Evolutionary conservation across 2,888 invertebrate genomes (phyloP).

Genomic region (Pterostichus niger): DNA sequence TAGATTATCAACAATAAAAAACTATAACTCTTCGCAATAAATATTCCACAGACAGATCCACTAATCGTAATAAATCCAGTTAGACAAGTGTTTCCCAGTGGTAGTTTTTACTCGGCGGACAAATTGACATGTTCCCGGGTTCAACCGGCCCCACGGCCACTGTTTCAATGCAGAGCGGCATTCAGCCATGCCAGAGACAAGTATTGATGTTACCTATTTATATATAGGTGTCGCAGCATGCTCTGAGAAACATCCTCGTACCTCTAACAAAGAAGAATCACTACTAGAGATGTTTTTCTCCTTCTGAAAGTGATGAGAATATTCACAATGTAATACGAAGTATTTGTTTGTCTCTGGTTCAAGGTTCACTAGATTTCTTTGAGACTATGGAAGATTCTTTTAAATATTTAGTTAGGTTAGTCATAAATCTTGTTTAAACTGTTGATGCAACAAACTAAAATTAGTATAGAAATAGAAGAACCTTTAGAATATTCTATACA

Average conservation of each 20-base stretch:
- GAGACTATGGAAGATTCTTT: too few species aligned
- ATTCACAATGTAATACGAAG: too few species aligned
- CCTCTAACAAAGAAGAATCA: slow-evolving; percentile 3
- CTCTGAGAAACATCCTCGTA: neutral
- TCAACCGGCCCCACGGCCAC: neutral
- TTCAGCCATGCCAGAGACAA: neutral
- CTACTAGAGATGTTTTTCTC: neutral
- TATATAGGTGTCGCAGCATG: neutral
- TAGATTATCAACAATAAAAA: neutral
- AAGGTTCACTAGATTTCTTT: too few species aligned
- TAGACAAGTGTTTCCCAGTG: neutral
- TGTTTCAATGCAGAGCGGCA: slow-evolving; percentile 10
- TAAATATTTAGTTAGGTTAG: too few species aligned
- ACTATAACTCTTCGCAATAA: slow-evolving; percentile 11
- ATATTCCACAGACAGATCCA: slow-evolving; percentile 15
- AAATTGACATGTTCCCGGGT: slow-evolving; percentile 13
- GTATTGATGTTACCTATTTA: slow-evolving; percentile 31
- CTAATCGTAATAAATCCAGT: slow-evolving; percentile 16
- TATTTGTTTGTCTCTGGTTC: too few species aligned
- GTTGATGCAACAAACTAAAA: too few species aligned
- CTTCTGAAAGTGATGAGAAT: too few species aligned
- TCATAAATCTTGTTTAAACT: too few species aligned
- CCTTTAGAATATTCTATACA: too few species aligned
- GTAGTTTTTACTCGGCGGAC: neutral
- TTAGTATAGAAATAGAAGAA: too few species aligned